Evolutionary conservation across 2,888 invertebrate genomes (phyloP).

Genomic region (Epinotia ramella): DNA sequence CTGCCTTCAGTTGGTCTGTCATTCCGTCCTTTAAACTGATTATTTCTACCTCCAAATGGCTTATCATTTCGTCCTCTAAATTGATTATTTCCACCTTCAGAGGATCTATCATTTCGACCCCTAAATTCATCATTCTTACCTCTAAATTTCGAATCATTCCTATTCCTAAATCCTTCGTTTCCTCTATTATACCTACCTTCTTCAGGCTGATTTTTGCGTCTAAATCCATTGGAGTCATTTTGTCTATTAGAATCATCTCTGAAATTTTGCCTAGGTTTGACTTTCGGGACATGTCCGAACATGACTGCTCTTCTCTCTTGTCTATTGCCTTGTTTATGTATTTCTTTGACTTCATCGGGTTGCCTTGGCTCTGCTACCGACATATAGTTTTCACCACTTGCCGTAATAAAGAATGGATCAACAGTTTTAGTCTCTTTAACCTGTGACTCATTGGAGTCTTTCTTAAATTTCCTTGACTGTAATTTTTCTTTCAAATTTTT

Average conservation of each 20-base stretch:
- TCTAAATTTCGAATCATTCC: constrained; percentile 39
- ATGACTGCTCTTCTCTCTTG: constrained; percentile 75
- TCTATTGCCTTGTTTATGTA: constrained; percentile 75
- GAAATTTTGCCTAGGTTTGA: constrained; percentile 62
- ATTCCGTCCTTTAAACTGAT: constrained; percentile 48
- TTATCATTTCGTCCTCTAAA: constrained; percentile 47
- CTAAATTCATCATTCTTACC: constrained; percentile 44
- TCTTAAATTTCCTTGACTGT: constrained; percentile 67
- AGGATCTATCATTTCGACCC: constrained; percentile 29
- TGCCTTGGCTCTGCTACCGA: constrained; percentile 75
- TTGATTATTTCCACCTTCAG: constrained; percentile 45
- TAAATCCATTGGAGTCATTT: constrained; percentile 48
- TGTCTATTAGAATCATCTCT: constrained; percentile 52
- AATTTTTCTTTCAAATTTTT: constrained; percentile 75
- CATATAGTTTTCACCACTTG: constrained; percentile 77
- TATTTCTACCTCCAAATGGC: constrained; percentile 31
- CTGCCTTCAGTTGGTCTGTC: constrained; percentile 40
- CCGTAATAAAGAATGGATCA: constrained; percentile 80
- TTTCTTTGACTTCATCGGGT: constrained; percentile 78
- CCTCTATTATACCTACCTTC: constrained; percentile 46
- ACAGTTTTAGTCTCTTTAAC: constrained; percentile 64
- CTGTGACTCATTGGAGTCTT: constrained; percentile 55
- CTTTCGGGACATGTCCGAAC: constrained; percentile 76
- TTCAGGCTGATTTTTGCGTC: constrained; percentile 47
- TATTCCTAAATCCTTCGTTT: constrained; percentile 31